Base-by-base conservation (phyloP, 2,888 invertebrate genomes). In the Xanthorhoe designata region DNA sequence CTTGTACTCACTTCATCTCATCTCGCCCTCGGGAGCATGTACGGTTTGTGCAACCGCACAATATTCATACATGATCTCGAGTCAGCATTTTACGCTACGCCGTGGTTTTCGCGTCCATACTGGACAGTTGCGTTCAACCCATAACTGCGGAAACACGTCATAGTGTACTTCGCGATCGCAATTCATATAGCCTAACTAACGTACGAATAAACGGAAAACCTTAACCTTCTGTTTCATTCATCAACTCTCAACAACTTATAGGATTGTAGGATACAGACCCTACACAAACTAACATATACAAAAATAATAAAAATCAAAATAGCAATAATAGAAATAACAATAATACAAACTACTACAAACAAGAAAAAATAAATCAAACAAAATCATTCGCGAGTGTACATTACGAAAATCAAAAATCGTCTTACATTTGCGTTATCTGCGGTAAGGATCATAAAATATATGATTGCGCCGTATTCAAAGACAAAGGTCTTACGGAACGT, bases 21-120 rank as follows among this genome's bases (percentile, higher is more conserved):
- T 47, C 47, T 47, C 47, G 47, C 47, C 47, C 47, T 47, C 47
- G 47, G 47, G 47, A 47, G 47, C 47, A 47, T 47, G 47, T 47
- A 47, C 47, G 47, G 47, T 47, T 47, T 47, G 17, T 47, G 47
- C 47, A 47, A 47, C 10, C 47, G n/a, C n/a, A 10, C 9, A 10
- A 47, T n/a, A 47, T 15, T 47, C 47, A 1, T 6, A 10, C 47
- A 47, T 47, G 47, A 8, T 47, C 47, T 38, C 38, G 38, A n/a
- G 47, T 47, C 47, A 47, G 47, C 47, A n/a, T 47, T 47, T 47
- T 15, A 47, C n/a, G 15, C 58, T 5, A 47, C 17, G 47, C 1
- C 47, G 47, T 15, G 47, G 15, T 47, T 47, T 47, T 15, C 47
- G 9, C n/a, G 47, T n/a, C 2, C 1, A 47, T 47, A n/a, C 47